Evolutionary conservation across 2,888 invertebrate genomes (phyloP).

Genomic region (Hypselothyrea guttata): DNA sequence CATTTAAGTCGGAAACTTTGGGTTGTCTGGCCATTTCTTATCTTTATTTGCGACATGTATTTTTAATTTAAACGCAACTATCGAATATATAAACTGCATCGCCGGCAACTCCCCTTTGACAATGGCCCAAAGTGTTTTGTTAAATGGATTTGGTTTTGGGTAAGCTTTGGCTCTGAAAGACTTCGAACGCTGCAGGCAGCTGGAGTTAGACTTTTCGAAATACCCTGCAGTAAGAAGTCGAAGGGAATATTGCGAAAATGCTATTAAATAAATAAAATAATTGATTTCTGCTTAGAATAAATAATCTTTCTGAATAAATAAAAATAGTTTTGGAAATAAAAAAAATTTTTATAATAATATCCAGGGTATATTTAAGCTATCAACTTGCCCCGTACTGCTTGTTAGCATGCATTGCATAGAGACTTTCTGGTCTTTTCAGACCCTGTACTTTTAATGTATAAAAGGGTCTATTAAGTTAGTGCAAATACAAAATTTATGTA

Average conservation of each 20-base stretch:
- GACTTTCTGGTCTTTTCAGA: conserved; percentile 50
- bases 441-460: too few species aligned
- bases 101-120: conserved; percentile 40
- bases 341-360: too few species aligned
- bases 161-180: conserved; percentile 28
- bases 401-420: conserved; percentile 58
- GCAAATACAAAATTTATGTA: too few species aligned
- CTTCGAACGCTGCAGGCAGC: conserved; percentile 31
- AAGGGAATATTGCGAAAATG: neutral
- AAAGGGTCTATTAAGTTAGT: too few species aligned
- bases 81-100: conserved; percentile 50
- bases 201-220: conserved; percentile 10
- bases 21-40: conserved; percentile 47
- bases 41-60: conserved; percentile 69
- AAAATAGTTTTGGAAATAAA: too few species aligned
- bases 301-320: too few species aligned
- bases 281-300: too few species aligned
- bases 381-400: neutral
- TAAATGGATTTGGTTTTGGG: conserved; percentile 41
- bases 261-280: too few species aligned
- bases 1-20: neutral
- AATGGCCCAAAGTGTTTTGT: conserved; percentile 51
- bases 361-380: conserved; percentile 1
- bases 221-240: conserved; percentile 1
- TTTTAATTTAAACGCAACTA: conserved; percentile 64